A percentile compares a stretch with the other conserved stretches of the same genome.
Evolutionary conservation across 2,113 vertebrate genomes (phyloP).

Genomic region (Tonatia bakeri): DNA sequence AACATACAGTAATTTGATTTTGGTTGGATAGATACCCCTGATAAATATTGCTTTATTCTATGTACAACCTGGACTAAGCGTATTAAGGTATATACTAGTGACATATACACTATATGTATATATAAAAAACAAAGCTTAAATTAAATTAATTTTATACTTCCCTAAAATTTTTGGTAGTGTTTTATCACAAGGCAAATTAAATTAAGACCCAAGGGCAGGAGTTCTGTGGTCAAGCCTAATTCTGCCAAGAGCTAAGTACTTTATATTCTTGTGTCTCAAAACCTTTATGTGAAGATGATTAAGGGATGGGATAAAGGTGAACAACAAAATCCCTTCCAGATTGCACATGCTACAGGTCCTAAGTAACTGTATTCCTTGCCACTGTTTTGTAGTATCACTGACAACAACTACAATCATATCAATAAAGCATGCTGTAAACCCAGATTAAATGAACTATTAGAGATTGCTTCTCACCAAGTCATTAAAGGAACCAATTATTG

Average conservation of each 20-base stretch:
- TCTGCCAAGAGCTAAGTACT: neutral
- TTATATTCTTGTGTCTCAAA: neutral
- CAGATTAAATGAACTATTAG: neutral
- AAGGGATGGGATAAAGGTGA: neutral
- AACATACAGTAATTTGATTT: neutral
- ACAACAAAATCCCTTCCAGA: neutral
- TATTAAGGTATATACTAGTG: neutral
- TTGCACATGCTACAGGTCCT: neutral
- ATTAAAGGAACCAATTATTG: neutral
- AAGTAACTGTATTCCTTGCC: neutral
- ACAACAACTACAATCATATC: neutral
- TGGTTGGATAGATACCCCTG: neutral
- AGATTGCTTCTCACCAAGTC: neutral
- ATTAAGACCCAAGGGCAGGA: neutral
- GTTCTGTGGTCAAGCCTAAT: neutral
- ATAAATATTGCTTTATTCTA: neutral
- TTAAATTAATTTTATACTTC: neutral
- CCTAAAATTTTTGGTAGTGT: neutral
- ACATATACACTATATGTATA: neutral
- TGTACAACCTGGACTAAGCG: neutral
- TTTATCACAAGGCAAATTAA: neutral
- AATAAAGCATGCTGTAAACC: neutral
- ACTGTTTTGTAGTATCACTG: neutral
- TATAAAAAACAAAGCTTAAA: neutral
- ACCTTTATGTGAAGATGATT: neutral